These are phyloP conservation scores for Stenopsyche tienmushanensis DNA, from an alignment of 1,140 invertebrate genomes.

Conservation along the genomic window DNA sequence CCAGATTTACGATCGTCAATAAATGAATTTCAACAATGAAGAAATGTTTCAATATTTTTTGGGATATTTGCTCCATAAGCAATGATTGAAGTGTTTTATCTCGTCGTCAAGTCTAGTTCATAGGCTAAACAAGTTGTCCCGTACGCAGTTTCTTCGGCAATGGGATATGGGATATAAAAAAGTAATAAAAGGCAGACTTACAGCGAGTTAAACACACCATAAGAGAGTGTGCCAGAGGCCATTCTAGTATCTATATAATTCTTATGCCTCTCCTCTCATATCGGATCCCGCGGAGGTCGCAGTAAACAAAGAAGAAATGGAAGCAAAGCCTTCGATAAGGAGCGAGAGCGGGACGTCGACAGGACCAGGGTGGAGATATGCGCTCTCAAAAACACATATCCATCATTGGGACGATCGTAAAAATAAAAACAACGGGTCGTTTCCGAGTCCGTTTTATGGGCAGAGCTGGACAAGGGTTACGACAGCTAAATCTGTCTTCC, in stretches of 20 bases:
- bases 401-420: slow-evolving; percentile 42
- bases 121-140: neutral
- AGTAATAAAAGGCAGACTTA: slow-evolving; percentile 42
- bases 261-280: slow-evolving; percentile 29
- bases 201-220: slow-evolving; percentile 43
- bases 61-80: too few relatives aligned
- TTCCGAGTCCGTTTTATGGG: slow-evolving; percentile 40
- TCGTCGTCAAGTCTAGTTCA: too few relatives aligned
- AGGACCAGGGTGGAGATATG: slow-evolving; percentile 32
- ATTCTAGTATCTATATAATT: slow-evolving; percentile 40
- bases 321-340: neutral
- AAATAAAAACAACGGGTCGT: slow-evolving; percentile 42
- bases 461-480: slow-evolving; percentile 39
- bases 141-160: neutral
- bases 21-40: too few relatives aligned
- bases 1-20: too few relatives aligned
- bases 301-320: slow-evolving; percentile 24
- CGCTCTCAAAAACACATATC: slow-evolving; percentile 41
- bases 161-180: slow-evolving; percentile 38
- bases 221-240: slow-evolving; percentile 40
- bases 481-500: slow-evolving; percentile 39
- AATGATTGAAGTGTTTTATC: too few relatives aligned
- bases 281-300: slow-evolving; percentile 26
- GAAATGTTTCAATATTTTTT: too few relatives aligned
- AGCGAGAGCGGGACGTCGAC: neutral